phyloP scores from a whole-genome alignment of 1,140 invertebrate species.

The Drosophila lacertosa region DNA sequence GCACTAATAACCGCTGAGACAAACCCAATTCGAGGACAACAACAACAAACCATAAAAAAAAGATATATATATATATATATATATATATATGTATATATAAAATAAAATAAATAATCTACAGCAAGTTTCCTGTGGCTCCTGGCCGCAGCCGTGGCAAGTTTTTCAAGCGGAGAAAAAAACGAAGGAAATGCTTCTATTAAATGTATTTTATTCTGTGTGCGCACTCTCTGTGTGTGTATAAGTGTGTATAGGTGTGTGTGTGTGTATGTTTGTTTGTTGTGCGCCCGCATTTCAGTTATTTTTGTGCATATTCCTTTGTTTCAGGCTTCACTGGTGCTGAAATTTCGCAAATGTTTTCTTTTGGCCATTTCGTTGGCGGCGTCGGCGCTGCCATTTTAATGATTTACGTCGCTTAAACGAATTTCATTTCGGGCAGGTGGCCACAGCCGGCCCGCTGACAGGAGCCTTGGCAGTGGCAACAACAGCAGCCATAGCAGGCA shows the following conservation, averaged over 20 bases:
- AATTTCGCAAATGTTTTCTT: constrained; percentile 75
- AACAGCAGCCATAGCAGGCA: not conserved
- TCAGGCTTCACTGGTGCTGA: constrained; percentile 60
- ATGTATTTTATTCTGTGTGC: constrained; percentile 51
- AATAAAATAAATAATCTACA: constrained; percentile 65
- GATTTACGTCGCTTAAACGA: constrained; percentile 64
- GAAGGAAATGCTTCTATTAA: constrained; percentile 76
- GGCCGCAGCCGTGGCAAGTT: constrained; percentile 53
- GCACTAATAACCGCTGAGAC: constrained; percentile 67
- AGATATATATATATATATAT: constrained; percentile 15
- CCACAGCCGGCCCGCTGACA: not conserved
- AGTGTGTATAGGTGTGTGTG: constrained; percentile 8
- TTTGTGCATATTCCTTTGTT: constrained; percentile 39
- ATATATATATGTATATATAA: too few relatives aligned
- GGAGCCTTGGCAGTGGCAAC: not conserved
- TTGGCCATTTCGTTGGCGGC: constrained; percentile 57
- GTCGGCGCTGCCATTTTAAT: constrained; percentile 57
- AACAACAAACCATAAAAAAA: constrained; percentile 25
- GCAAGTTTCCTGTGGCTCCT: constrained; percentile 63
- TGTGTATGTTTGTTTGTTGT: constrained; percentile 10
- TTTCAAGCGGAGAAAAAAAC: constrained; percentile 57
- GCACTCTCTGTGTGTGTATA: constrained; percentile 1
- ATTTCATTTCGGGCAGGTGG: constrained; percentile 48
- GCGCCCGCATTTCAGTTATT: constrained; percentile 12
- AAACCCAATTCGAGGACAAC: constrained; percentile 48